Percentiles rank a stretch among this genome's conserved stretches.
Conservation (phyloP, 2,113 vertebrate species). For the Gobiocypris rarus region DNA sequence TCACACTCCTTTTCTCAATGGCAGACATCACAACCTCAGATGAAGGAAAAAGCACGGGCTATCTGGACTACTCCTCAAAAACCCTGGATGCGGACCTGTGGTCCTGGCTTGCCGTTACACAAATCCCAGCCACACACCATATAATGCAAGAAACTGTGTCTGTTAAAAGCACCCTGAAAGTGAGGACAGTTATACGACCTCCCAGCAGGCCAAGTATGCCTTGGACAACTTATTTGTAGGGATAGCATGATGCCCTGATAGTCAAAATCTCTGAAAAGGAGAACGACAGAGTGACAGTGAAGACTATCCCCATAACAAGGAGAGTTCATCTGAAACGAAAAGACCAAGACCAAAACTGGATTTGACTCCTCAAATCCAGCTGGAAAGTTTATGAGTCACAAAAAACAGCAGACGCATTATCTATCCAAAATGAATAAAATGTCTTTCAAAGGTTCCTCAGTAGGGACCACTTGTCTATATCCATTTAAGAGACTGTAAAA, state of each 20-base stretch:
- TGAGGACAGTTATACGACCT: conserved; percentile 45
- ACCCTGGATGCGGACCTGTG: conserved; percentile 62
- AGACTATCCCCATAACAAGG: not conserved
- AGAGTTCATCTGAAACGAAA: not conserved
- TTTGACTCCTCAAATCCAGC: conserved; percentile 56
- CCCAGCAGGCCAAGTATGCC: conserved; percentile 40
- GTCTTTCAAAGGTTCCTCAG: conserved; percentile 75
- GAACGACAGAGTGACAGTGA: not conserved
- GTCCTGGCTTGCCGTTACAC: conserved; percentile 71
- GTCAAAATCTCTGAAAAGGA: conserved; percentile 3
- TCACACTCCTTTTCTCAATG: conserved; percentile 9
- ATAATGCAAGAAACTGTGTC: conserved; percentile 57
- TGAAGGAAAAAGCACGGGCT: conserved; percentile 63
- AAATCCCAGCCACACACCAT: conserved; percentile 66
- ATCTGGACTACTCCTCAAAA: conserved; percentile 72
- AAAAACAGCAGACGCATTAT: conserved; percentile 75
- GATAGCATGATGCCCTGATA: not conserved
- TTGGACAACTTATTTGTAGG: conserved; percentile 18
- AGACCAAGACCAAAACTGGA: not conserved
- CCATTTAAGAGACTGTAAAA: conserved; percentile 59
- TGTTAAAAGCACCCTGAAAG: conserved; percentile 40
- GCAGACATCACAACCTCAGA: conserved; percentile 65
- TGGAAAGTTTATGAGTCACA: conserved; percentile 70
- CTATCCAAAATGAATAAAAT: conserved; percentile 79
- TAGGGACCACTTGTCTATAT: conserved; percentile 67